phyloP scores from a whole-genome alignment of 2,797 vertebrate species.

The Thripadectes ignobilis region DNA sequence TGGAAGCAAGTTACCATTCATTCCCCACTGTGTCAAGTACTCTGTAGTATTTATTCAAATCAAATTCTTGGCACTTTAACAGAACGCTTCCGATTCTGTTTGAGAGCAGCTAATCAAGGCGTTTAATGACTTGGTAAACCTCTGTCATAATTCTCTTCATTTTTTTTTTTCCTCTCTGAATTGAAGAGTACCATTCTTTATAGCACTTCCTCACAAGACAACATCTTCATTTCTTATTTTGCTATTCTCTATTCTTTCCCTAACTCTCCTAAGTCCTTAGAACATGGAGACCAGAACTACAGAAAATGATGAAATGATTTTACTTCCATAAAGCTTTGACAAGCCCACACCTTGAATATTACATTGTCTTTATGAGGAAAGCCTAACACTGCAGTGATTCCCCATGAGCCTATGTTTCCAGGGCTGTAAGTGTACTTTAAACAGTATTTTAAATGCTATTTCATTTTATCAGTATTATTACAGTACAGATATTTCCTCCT shows the following conservation, averaged over 20 bases:
- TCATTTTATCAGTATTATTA: background rate
- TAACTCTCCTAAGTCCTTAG: background rate
- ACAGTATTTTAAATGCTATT: background rate
- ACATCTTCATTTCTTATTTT: background rate
- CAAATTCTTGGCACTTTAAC: background rate
- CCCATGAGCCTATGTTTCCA: background rate
- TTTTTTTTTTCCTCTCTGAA: background rate
- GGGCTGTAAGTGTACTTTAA: background rate
- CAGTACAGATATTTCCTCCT: background rate
- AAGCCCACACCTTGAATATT: background rate
- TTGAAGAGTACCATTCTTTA: accelerated
- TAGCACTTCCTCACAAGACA: background rate
- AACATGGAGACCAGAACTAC: background rate
- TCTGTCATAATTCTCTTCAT: background rate
- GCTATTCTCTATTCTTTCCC: background rate
- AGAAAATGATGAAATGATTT: background rate
- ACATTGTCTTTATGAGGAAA: background rate
- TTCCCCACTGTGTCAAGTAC: background rate
- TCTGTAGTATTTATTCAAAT: background rate
- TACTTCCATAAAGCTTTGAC: background rate
- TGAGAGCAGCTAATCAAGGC: background rate
- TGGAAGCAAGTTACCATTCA: background rate
- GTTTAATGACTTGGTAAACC: background rate
- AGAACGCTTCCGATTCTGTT: background rate
- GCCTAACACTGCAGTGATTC: background rate